Evolutionary conservation across 2,113 vertebrate genomes (phyloP), one percentile per base, ranked within the genome.

Genomic region (Apodemus speciosus): DNA sequence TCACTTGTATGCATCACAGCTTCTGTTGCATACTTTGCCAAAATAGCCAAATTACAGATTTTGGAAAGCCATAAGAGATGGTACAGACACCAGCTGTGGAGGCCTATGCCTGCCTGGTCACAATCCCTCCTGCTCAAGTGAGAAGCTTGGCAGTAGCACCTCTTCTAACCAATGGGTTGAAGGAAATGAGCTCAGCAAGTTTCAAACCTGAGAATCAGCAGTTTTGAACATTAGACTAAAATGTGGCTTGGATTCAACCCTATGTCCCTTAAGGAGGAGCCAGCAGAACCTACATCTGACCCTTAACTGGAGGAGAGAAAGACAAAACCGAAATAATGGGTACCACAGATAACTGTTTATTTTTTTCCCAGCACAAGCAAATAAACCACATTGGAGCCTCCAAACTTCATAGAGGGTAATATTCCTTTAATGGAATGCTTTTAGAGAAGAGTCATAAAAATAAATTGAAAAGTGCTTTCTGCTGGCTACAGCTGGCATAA

Each of bases 391-490:
- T 16, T 6, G 95, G 96, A 96, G 96, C 96, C 97, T 96, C 94
- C 89, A 94, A 98, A 96, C 98, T 97, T 97, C 96, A 91, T 94
- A 91, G 96, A 77, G 97, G 23, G 96, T 96, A 97, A 98, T 97
- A 98, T 97, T 95, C 96, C 98, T 96, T 98, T 98, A 98, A 98
- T 98, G 98, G 98, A 98, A 98, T 97, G 97, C 97, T 98, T 98
- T 98, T 98, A 98, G 97, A 98, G 97, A 91, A 93, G 96, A 97
- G 98, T 97, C 95, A 98, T 98, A 98, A 98, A 98, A 98, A 98
- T 97, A 98, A 98, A 98, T 98, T 98, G 98, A 95, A 97, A 98
- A 97, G 90, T 97, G 97, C 95, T 98, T 98, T 97, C 96, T 96
- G 97, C 94, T 96, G 97, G 97, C 89, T 98, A 93, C 97, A 97